Conservation (phyloP, 2,797 vertebrate genomes). For the Muraenolepis orangiensis region DNA sequence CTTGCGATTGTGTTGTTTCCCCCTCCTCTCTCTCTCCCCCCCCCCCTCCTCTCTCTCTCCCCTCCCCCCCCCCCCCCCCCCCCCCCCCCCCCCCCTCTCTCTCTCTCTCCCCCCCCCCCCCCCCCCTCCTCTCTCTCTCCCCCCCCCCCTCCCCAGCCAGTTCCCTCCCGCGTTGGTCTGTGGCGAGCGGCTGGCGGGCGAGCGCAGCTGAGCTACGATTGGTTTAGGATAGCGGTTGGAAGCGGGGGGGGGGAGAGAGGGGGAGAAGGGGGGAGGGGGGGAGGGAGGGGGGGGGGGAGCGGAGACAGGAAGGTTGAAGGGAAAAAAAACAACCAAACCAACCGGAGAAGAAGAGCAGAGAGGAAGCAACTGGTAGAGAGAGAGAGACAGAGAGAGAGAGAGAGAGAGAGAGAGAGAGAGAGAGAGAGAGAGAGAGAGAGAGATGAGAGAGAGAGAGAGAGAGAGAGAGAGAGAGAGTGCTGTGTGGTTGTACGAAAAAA, state of each 20-base stretch:
- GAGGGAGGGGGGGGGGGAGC: not conserved
- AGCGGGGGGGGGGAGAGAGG: not conserved
- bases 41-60: too few relatives aligned
- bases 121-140: too few relatives aligned
- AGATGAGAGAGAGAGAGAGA: not conserved
- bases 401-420: not conserved
- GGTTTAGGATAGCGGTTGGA: not conserved
- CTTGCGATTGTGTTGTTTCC: constrained; percentile 65
- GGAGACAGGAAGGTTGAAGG: not conserved
- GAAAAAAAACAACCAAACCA: not conserved
- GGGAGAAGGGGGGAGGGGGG: not conserved
- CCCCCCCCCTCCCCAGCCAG: constrained; percentile 53
- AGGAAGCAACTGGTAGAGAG: not conserved
- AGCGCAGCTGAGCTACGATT: not conserved
- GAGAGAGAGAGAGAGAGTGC: not conserved
- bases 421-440: not conserved
- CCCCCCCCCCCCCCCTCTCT: too few relatives aligned
- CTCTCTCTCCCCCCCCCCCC: too few relatives aligned
- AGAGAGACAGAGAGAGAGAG: not conserved
- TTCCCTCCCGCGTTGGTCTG: constrained; percentile 43
- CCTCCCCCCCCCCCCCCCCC: too few relatives aligned
- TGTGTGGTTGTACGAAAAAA: too few relatives aligned
- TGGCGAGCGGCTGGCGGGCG: constrained; percentile 17
- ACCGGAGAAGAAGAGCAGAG: not conserved
- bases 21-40: too few relatives aligned